Percentiles rank a stretch among this genome's conserved stretches.
phyloP scores from a whole-genome alignment of 2,113 vertebrate species.

The Tylochromis polylepis region DNA sequence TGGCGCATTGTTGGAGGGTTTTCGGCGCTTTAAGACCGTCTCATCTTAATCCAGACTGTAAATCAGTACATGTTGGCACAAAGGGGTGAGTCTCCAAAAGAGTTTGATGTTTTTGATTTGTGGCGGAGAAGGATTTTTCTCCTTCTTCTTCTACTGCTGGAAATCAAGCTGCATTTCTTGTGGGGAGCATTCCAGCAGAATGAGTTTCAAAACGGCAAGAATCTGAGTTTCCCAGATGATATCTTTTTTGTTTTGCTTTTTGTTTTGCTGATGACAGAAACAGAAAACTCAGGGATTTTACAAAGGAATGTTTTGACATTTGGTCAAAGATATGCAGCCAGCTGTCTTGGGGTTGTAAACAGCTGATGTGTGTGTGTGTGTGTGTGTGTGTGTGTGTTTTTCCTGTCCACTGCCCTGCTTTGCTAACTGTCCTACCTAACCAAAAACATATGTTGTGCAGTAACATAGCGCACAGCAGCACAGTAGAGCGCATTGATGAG shows the following conservation, averaged over 20 bases:
- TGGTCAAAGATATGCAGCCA: conserved; percentile 43
- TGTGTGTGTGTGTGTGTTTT: conserved; percentile 29
- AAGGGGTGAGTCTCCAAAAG: not conserved
- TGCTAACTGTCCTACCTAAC: conserved; percentile 43
- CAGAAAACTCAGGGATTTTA: conserved; percentile 19
- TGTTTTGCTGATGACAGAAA: conserved; percentile 2
- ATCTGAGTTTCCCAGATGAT: not conserved
- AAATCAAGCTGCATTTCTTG: not conserved
- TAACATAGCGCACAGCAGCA: conserved; percentile 3
- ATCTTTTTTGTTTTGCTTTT: not conserved
- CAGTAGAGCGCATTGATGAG: conserved; percentile 23
- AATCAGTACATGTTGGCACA: not conserved
- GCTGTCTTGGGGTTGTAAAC: conserved; percentile 26
- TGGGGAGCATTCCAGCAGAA: not conserved
- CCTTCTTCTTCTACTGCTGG: not conserved
- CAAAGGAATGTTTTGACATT: conserved; percentile 53
- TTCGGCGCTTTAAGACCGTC: not conserved
- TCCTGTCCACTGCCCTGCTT: conserved; percentile 7
- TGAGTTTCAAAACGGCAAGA: not conserved
- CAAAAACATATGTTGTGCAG: conserved; percentile 48
- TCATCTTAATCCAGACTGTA: not conserved
- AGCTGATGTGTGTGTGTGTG: not conserved
- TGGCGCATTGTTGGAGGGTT: not conserved
- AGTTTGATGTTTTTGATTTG: not conserved
- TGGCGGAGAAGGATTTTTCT: not conserved